Evolutionary conservation across 2,113 vertebrate genomes (phyloP).

Genomic region (Cygnus atratus): DNA sequence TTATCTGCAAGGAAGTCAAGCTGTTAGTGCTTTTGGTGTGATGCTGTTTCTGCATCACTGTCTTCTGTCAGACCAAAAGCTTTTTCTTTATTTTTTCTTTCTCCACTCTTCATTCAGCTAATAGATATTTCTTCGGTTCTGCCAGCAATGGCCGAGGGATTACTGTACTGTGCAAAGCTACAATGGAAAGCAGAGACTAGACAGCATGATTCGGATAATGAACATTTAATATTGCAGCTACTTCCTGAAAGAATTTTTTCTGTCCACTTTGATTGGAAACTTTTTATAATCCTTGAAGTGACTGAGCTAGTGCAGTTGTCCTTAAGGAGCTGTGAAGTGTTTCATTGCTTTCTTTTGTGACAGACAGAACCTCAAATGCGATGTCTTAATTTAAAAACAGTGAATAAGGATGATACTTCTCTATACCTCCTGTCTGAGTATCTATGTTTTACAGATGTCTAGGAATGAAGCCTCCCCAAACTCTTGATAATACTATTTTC

Average conservation of each 20-base stretch:
- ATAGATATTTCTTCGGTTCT: not conserved
- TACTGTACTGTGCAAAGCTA: not conserved
- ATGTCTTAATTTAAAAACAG: conserved; percentile 34
- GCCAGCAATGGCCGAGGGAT: not conserved
- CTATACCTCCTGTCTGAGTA: not conserved
- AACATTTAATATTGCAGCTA: not conserved
- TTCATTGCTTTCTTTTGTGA: not conserved
- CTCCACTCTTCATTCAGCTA: not conserved
- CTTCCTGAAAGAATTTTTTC: conserved; percentile 25
- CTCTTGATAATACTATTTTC: not conserved
- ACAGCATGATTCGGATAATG: not conserved
- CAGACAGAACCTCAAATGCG: not conserved
- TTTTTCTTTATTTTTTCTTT: not conserved
- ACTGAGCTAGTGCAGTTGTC: not conserved
- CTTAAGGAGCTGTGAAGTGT: not conserved
- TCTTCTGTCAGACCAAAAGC: not conserved
- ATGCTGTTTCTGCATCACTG: not conserved
- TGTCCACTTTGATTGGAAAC: conserved; percentile 5
- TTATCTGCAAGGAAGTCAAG: not conserved
- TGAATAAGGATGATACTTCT: not conserved
- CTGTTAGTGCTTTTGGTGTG: not conserved
- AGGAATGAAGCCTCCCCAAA: not conserved
- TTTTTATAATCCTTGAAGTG: conserved; percentile 6
- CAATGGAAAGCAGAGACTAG: not conserved
- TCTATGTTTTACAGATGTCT: conserved; percentile 1